phyloP scores from a whole-genome alignment of 2,888 invertebrate genomes.

The Belgica antarctica region DNA sequence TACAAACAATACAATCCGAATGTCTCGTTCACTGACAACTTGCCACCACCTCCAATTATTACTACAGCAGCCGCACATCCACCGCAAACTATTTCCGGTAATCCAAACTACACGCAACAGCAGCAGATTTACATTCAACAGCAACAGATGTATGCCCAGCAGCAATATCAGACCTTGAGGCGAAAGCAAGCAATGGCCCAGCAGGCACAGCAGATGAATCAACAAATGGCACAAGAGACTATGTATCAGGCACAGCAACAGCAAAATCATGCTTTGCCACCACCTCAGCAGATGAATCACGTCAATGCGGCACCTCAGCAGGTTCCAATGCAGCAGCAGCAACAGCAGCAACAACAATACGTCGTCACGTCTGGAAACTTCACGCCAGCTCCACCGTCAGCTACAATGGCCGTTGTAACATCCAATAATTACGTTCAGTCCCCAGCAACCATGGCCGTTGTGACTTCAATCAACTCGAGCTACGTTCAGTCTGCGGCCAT shows the following conservation, averaged over 20 bases:
- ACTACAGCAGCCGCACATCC: conserved; percentile 26
- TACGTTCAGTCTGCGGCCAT: conserved; percentile 27
- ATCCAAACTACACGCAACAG: conserved; percentile 47
- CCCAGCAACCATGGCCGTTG: conserved; percentile 23
- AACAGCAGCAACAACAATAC: conserved; percentile 40
- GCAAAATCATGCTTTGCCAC: conserved; percentile 26
- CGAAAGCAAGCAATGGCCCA: conserved; percentile 37
- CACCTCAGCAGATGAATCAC: conserved; percentile 48
- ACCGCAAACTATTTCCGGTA: conserved; percentile 40
- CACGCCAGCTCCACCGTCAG: conserved; percentile 29
- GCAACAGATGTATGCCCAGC: conserved; percentile 39
- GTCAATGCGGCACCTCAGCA: conserved; percentile 45
- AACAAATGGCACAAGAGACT: conserved; percentile 15
- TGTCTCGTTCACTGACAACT: conserved; percentile 27
- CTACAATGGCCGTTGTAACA: conserved; percentile 39
- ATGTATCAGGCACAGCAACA: conserved; percentile 40
- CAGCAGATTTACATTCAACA: conserved; percentile 45
- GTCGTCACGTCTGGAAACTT: conserved; percentile 46
- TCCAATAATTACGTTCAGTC: conserved; percentile 29
- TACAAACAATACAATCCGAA: conserved; percentile 42
- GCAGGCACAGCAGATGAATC: not conserved
- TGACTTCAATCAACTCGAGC: conserved; percentile 35
- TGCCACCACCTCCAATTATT: conserved; percentile 39
- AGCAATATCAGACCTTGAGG: conserved; percentile 41
- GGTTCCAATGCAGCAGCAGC: conserved; percentile 37